Conservation (phyloP, 2,888 invertebrate genomes). For the Tachina grossa region DNA sequence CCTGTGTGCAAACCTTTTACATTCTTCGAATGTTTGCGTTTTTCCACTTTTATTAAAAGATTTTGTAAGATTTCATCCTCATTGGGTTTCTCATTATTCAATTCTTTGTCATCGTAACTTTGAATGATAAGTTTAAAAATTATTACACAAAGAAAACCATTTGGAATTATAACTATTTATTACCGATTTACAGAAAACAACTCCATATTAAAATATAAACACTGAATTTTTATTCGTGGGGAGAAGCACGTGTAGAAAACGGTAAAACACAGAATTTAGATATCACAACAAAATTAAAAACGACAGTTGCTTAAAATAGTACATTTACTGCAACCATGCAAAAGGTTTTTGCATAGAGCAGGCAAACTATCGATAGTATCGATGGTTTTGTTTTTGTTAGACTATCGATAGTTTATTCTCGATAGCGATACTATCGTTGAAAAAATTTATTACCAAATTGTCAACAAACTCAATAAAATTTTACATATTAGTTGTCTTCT, state of each 20-base stretch:
- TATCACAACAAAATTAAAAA: constrained; percentile 4
- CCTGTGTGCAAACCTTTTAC: constrained; percentile 29
- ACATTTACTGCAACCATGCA: neutral
- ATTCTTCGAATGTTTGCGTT: constrained; percentile 77
- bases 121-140: neutral
- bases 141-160: neutral
- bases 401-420: too few species aligned
- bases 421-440: too few species aligned
- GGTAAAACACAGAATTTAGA: constrained; percentile 4
- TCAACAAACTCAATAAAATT: too few species aligned
- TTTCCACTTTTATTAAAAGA: constrained; percentile 85
- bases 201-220: constrained; percentile 84
- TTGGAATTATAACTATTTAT: constrained; percentile 18
- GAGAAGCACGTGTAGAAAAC: constrained; percentile 43
- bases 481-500: too few species aligned
- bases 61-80: constrained; percentile 85
- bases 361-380: too few species aligned
- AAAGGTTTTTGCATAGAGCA: neutral
- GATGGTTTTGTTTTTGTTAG: too few species aligned
- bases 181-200: constrained; percentile 89
- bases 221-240: neutral
- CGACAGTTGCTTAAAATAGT: neutral
- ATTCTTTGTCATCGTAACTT: constrained; percentile 72
- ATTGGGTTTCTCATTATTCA: constrained; percentile 73
- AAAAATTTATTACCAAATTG: too few species aligned